Evolutionary conservation across 2,113 vertebrate species (phyloP), one percentile per base, ranked within the genome.

Genomic region (Eptatretus burgeri): DNA sequence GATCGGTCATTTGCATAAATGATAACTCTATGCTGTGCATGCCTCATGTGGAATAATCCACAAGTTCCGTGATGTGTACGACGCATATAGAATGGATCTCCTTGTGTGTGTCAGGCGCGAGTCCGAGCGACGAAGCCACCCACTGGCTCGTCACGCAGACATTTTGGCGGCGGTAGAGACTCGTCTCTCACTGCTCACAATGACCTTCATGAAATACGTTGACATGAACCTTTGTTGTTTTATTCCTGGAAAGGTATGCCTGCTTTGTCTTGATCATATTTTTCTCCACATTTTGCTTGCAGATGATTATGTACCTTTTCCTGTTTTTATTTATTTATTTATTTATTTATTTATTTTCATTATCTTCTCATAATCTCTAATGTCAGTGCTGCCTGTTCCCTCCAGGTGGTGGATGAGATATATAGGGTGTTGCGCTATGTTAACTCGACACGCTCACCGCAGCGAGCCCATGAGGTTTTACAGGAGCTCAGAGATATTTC

Each of bases 191-290:
- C 75, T 95, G 64, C 78, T 98, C 71, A 98, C 95, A 71, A 98
- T 98, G 91, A 98, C 89, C 67, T 98, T 98, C 76, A 95, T 95
- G 91, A 95, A 95, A 74, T 98, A 98, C 66, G 89, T 98, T 41
- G 91, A 98, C 74, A 91, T 87, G 53, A 94, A 85, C 71, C 85
- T 98, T 66, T 98, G 91, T 73, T 98, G 91, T 79, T 98, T 98
- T 77, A 98, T 98, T 71, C 91, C 91, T 66, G 91, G 91, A 74
- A 98, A 95, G 87, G 91, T 98, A 68, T 75, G 71, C 14, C 2
- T 13, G 3, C 8, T 27, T 19, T 60, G n/a, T 10, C 56, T 41
- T 41, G 3, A 41, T 41, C 27, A 41, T 41, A 41, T 41, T 41
- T 7, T n/a, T 7, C 53, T 4, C 7, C 53, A 18, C 53, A 16